Conservation (phyloP, 2,888 invertebrate genomes). For the Habrosyne pyritoides region DNA sequence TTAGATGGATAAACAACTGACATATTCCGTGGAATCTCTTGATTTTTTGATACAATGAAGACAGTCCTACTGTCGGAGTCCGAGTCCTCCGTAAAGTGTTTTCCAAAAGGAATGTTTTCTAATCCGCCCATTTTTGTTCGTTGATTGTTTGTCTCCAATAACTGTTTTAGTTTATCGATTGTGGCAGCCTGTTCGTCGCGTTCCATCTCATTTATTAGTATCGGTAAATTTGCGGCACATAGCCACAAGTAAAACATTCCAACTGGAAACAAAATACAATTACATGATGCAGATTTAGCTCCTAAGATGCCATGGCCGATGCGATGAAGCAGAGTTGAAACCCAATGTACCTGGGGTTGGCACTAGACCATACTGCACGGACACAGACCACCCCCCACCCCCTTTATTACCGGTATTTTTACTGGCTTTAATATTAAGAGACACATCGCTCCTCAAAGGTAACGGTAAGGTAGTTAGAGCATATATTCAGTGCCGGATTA, state of each 20-base stretch:
- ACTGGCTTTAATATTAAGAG: no score
- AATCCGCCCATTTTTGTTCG: slow-evolving; percentile 21
- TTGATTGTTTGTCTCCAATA: slow-evolving; percentile 48
- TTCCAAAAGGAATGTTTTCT: slow-evolving; percentile 26
- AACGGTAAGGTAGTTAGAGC: no score
- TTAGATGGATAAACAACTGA: slow-evolving; percentile 14
- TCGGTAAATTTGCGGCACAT: slow-evolving; percentile 68
- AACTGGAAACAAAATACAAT: slow-evolving; percentile 54
- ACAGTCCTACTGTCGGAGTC: neutral
- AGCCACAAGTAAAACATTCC: slow-evolving; percentile 76
- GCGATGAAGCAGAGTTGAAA: no score
- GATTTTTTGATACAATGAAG: neutral
- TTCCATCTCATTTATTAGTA: slow-evolving; percentile 71
- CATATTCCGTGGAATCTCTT: slow-evolving; percentile 3
- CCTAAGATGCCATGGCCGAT: no score
- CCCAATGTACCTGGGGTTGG: no score
- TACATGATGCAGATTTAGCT: neutral
- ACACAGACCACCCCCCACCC: no score
- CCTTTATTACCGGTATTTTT: no score
- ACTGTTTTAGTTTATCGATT: slow-evolving; percentile 56
- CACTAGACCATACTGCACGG: no score
- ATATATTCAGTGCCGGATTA: no score
- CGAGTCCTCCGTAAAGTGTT: slow-evolving; percentile 11
- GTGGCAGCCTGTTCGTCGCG: slow-evolving; percentile 65
- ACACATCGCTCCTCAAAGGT: no score